Evolutionary conservation across 2,113 vertebrate species (phyloP), one percentile per base, ranked within the genome.

Genomic region (Asarcornis scutulata): DNA sequence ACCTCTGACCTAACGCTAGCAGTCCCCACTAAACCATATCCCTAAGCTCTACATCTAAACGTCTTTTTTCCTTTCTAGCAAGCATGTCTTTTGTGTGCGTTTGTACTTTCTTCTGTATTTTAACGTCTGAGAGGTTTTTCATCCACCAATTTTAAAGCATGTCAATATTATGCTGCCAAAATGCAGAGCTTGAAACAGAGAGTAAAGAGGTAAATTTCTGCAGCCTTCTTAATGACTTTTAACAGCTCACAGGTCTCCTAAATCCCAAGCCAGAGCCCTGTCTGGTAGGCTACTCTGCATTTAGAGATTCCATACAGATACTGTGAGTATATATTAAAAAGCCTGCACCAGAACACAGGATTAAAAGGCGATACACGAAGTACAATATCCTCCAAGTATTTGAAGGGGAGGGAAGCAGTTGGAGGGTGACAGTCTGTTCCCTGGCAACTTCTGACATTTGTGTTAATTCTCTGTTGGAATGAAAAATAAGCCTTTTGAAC

Each of bases 401-500:
- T 86, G 77, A 84, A 94, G 88, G 86, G 86, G 64, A 92, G 64
- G 66, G 86, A 96, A 93, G 92, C 95, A 94, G 94, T 97, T 97
- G 95, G 94, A 97, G 95, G 94, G 86, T 96, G 91, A 93, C 96
- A 97, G 96, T 93, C 95, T 97, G 96, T 96, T 97, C 95, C 95
- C 83, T 95, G 96, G 96, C 95, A 97, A 88, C 92, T 96, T 93
- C 88, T 93, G 96, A 96, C 94, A 95, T 94, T 95, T 94, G 68
- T 96, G 96, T 94, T 97, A 96, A 96, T 97, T 97, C 95, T 96
- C 86, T 88, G 80, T 87, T 96, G 94, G 94, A 96, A 93, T 91
- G 69, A 93, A 96, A 94, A 92, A 96, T 91, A 94, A 95, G 94
- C 92, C 91, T 97, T 96, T 95, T 93, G 95, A 97, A 95, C 91